phyloP scores from a whole-genome alignment of 2,888 invertebrate genomes.

The Matsumyia berberina region DNA sequence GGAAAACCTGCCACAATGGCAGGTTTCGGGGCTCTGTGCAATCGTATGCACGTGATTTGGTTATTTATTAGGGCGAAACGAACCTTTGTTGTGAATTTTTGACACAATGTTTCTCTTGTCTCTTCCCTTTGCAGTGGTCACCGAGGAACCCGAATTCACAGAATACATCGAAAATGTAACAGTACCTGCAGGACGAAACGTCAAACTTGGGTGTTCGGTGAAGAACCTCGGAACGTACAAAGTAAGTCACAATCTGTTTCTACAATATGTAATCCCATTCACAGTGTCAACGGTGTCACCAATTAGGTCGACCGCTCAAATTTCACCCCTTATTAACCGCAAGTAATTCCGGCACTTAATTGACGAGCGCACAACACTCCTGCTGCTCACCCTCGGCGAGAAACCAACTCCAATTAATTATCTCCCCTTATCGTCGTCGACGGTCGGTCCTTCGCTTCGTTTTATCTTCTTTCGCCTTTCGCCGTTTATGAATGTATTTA shows the following conservation, averaged over 20 bases:
- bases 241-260: slow-evolving; percentile 86
- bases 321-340: slow-evolving; percentile 55
- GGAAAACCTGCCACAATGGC: neutral
- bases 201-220: slow-evolving; percentile 95
- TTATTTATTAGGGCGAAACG: slow-evolving; percentile 51
- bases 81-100: slow-evolving; percentile 10
- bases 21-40: slow-evolving; percentile 20
- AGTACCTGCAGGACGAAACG: slow-evolving; percentile 92
- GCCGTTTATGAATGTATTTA: slow-evolving; percentile 52
- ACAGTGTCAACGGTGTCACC: slow-evolving; percentile 34
- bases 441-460: neutral
- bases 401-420: slow-evolving; percentile 64
- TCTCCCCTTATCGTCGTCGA: slow-evolving; percentile 5
- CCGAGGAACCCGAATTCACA: slow-evolving; percentile 95
- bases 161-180: slow-evolving; percentile 96
- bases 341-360: slow-evolving; percentile 55
- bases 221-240: slow-evolving; percentile 96
- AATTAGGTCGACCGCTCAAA: slow-evolving; percentile 57
- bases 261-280: neutral
- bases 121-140: slow-evolving; percentile 86
- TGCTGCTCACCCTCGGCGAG: slow-evolving; percentile 20
- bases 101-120: slow-evolving; percentile 14
- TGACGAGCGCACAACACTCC: slow-evolving; percentile 54
- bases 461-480: slow-evolving; percentile 40
- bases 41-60: slow-evolving; percentile 68